Evolutionary conservation across 2,113 vertebrate species (phyloP), one percentile per base, ranked within the genome.

Genomic region (Callocephalon fimbriatum): DNA sequence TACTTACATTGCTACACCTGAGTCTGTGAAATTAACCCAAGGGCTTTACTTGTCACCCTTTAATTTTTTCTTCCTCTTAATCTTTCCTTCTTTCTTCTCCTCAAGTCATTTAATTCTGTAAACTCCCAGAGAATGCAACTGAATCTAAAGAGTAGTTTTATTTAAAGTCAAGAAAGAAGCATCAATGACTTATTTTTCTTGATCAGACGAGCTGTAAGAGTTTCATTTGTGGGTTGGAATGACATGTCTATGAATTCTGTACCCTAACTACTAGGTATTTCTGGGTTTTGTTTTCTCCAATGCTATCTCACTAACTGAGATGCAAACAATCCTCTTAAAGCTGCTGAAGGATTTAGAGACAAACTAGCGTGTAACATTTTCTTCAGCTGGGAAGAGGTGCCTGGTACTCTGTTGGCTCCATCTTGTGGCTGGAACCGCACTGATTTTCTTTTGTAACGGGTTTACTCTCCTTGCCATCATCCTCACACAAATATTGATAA

Each of bases 321-420:
- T 31, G 26, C 15, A 1, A 90, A 62, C 72, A 62, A 73, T 80
- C 45, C 59, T 79, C 42, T 66, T 78, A 80, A 76, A 76, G 71
- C 58, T 86, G 54, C 79, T 59, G 82, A 37, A 75, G 62, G 35
- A 47, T 87, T 65, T 70, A 17, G 71, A 77, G 71, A 62, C 31
- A 48, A 44, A 70, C 13, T 18, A 83, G 29, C 32, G 14, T 0
- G 6, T 7, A 62, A 53, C 21, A 10, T 23, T 78, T 47, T 51
- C 80, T 29, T 29, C 32, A 40, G 0, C 37, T 15, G 42, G 51
- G 40, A 44, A 56, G 53, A 15, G n/a, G 67, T 20, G 42, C 75
- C 62, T 37, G 27, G 21, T 51, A 75, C 88, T 92, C 58, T 62
- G 14, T 80, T 94, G 82, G 97, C 97, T 93, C 97, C 97, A 96